phyloP scores from a whole-genome alignment of 2,113 vertebrate species.

The Heterotilapia buettikoferi region DNA sequence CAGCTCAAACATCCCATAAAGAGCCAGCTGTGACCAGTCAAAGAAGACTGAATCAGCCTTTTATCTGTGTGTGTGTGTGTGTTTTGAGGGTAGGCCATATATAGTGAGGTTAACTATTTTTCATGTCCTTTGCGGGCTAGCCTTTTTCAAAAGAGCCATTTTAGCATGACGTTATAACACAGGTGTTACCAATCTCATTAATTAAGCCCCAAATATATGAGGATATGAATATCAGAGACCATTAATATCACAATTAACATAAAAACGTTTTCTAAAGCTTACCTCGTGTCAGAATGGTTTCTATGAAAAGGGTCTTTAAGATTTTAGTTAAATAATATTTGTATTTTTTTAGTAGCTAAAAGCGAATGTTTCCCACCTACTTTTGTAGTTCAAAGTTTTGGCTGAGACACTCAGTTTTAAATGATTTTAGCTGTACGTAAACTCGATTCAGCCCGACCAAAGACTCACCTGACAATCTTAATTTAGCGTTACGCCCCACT shows the following conservation, averaged over 20 bases:
- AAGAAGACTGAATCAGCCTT: neutral
- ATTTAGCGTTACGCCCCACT: conserved; percentile 23
- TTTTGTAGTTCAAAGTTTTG: neutral
- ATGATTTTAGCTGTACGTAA: neutral
- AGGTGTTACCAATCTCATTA: neutral
- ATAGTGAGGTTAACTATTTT: neutral
- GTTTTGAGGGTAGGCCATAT: neutral
- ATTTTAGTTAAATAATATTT: neutral
- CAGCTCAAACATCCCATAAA: neutral
- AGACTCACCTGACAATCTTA: conserved; percentile 52
- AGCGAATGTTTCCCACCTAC: neutral
- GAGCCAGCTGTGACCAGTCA: conserved; percentile 3
- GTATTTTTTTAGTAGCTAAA: neutral
- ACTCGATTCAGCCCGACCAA: neutral
- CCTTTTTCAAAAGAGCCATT: neutral
- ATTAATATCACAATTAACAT: neutral
- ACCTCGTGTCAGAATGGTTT: neutral
- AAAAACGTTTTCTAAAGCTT: neutral
- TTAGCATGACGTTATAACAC: neutral
- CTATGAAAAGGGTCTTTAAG: neutral
- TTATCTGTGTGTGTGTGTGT: neutral
- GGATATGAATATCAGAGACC: neutral
- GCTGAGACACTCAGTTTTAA: neutral
- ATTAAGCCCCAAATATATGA: neutral
- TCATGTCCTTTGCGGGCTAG: neutral